These are phyloP conservation scores for Hippopotamus amphibius DNA, from an alignment of 2,113 vertebrate genomes.

Conservation along the genomic window DNA sequence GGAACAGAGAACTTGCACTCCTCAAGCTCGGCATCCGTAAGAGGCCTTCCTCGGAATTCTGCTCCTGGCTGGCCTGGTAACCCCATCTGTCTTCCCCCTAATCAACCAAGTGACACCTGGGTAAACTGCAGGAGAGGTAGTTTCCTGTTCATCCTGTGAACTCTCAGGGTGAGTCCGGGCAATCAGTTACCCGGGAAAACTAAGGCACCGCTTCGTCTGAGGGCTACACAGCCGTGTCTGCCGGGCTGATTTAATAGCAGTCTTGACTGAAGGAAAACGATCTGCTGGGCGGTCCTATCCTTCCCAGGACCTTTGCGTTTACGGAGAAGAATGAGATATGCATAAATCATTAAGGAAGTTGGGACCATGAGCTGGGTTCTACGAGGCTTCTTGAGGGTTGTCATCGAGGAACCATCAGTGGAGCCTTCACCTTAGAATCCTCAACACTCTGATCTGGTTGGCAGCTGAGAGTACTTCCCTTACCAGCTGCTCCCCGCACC, in stretches of 20 bases:
- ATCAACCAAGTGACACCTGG: not conserved
- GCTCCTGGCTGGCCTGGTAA: no score
- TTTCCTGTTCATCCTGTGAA: not conserved
- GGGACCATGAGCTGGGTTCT: not conserved
- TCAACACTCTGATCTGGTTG: rapidly evolving
- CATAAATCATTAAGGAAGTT: no score
- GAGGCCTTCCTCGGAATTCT: no score
- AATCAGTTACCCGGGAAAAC: not conserved
- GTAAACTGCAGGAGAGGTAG: rapidly evolving
- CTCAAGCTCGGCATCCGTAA: rapidly evolving
- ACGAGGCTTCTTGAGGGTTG: rapidly evolving
- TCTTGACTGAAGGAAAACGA: no score
- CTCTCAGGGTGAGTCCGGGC: rapidly evolving
- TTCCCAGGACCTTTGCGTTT: not conserved
- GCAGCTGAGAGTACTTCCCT: rapidly evolving
- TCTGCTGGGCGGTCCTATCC: not conserved
- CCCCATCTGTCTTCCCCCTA: not conserved
- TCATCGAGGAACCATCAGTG: rapidly evolving
- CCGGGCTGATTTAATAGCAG: not conserved
- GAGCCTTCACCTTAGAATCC: not conserved
- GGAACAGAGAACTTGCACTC: not conserved
- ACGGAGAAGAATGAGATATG: not conserved
- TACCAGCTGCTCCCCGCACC: rapidly evolving
- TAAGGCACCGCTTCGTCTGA: not conserved
- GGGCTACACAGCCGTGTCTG: rapidly evolving